Conservation (phyloP, 2,888 invertebrate genomes). For the Cybosia mesomella region DNA sequence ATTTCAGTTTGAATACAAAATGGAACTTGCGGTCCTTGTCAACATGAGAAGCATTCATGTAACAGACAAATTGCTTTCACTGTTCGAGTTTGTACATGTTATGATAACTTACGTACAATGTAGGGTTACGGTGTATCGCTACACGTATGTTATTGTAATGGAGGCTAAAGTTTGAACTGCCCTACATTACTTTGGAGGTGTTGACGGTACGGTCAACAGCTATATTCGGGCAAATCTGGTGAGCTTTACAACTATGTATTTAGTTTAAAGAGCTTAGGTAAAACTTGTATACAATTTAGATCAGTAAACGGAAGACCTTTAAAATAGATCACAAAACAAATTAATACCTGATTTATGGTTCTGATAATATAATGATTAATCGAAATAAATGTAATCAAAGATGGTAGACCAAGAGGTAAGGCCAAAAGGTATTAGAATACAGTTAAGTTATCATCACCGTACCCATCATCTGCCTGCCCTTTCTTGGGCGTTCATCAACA, state of each 20-base stretch:
- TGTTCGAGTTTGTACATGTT: slow-evolving; percentile 54
- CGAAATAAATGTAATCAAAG: too few species aligned
- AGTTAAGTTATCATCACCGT: too few species aligned
- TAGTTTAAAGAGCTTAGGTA: not conserved
- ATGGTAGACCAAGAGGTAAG: too few species aligned
- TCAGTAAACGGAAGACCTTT: not conserved
- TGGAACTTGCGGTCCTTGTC: slow-evolving; percentile 59
- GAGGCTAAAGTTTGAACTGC: slow-evolving; percentile 43
- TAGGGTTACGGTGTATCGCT: slow-evolving; percentile 30
- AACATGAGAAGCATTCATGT: slow-evolving; percentile 62
- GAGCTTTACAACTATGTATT: not conserved
- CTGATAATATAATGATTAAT: not conserved
- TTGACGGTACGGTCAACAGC: slow-evolving; percentile 16
- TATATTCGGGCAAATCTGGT: slow-evolving; percentile 9
- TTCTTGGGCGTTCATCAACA: too few species aligned
- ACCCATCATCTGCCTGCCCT: not conserved
- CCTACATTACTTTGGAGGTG: slow-evolving; percentile 34
- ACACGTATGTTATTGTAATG: slow-evolving; percentile 42
- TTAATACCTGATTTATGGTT: not conserved
- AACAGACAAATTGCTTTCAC: slow-evolving; percentile 66
- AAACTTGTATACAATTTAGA: not conserved
- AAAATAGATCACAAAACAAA: not conserved
- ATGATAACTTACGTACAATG: slow-evolving; percentile 48
- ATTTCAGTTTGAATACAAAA: slow-evolving; percentile 62
- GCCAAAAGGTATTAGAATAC: too few species aligned